Conservation (phyloP, 2,888 invertebrate genomes). For the Heliconius sara region DNA sequence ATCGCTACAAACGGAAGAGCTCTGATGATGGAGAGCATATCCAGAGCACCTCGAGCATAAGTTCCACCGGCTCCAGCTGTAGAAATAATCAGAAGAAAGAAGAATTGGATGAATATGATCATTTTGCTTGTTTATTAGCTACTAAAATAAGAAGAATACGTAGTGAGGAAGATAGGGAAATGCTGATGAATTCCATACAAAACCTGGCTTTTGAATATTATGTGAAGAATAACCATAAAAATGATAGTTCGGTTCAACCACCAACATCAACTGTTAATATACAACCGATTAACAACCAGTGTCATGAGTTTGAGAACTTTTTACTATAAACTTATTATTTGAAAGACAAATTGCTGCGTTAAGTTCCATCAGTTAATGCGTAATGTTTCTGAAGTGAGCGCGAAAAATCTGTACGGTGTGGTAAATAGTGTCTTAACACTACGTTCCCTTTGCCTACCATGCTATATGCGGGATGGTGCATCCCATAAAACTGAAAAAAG, state of each 20-base stretch:
- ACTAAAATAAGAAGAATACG: neutral
- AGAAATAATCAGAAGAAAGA: neutral
- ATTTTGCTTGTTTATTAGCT: neutral
- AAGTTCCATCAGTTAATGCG: neutral
- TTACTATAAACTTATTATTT: neutral
- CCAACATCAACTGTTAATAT: neutral
- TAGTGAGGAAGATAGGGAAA: neutral
- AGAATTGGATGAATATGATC: conserved; percentile 1
- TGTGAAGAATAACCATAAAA: neutral
- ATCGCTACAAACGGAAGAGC: neutral
- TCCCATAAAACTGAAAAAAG: neutral
- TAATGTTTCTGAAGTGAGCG: neutral
- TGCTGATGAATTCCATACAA: conserved; percentile 2
- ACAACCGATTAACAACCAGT: neutral
- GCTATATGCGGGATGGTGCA: too few species aligned
- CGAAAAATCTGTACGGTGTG: too few species aligned
- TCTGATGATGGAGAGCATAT: conserved; percentile 8
- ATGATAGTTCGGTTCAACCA: neutral
- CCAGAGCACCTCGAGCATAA: neutral
- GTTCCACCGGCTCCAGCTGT: neutral
- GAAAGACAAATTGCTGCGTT: neutral
- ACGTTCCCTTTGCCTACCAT: too few species aligned
- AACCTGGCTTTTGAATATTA: neutral
- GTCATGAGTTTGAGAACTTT: neutral
- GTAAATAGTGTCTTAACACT: too few species aligned